Percentiles rank a stretch among this genome's conserved stretches.
Evolutionary conservation across 2,888 invertebrate species (phyloP).

Genomic region (Dicranocentrus wangi): DNA sequence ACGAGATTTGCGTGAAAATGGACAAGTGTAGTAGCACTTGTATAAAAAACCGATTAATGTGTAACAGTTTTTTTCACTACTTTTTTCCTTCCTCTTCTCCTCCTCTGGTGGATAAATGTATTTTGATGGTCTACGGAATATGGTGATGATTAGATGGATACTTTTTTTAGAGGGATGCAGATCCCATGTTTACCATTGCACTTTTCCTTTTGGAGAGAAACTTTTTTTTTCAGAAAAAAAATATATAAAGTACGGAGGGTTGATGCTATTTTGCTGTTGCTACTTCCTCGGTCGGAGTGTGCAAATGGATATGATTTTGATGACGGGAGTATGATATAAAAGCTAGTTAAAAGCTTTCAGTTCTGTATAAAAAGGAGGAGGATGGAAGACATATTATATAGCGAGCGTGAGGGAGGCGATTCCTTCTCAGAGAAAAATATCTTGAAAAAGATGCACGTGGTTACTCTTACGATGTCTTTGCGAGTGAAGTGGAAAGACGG

Average conservation of each 20-base stretch:
- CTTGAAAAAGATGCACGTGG: constrained; percentile 51
- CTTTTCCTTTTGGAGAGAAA: constrained; percentile 26
- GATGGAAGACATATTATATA: neutral
- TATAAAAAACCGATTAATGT: constrained; percentile 59
- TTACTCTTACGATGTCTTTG: constrained; percentile 52
- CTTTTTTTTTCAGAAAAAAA: constrained; percentile 38
- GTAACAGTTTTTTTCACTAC: constrained; percentile 60
- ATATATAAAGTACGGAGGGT: neutral
- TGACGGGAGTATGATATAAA: constrained; percentile 37
- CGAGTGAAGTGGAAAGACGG: constrained; percentile 40
- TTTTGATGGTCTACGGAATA: constrained; percentile 35
- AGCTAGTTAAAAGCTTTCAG: constrained; percentile 52
- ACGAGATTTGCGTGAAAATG: constrained; percentile 54
- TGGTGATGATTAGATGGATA: constrained; percentile 16
- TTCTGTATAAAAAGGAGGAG: neutral
- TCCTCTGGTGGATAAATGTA: constrained; percentile 34
- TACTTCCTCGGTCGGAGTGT: neutral
- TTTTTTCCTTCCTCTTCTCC: constrained; percentile 13
- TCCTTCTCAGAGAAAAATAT: constrained; percentile 29
- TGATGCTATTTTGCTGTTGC: constrained; percentile 2
- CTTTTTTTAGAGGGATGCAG: neutral
- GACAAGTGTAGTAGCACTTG: constrained; percentile 47
- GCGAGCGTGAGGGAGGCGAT: neutral
- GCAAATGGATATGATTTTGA: constrained; percentile 40
- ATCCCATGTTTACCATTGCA: constrained; percentile 26